Evolutionary conservation across 2,113 vertebrate species (phyloP).

Genomic region (Chionodraco myersi): DNA sequence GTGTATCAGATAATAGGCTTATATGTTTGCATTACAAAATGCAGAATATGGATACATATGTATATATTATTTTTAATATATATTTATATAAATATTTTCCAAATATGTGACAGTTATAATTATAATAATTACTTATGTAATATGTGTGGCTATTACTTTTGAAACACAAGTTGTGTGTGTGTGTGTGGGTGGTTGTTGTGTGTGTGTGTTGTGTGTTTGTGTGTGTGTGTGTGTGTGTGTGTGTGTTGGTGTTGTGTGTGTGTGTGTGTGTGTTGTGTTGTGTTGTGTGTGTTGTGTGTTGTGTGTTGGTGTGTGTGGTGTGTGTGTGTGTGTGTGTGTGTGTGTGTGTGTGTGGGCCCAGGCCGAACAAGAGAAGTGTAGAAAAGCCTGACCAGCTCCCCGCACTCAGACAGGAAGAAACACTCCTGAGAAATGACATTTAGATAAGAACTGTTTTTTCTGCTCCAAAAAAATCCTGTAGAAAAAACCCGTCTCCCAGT

Average conservation of each 20-base stretch:
- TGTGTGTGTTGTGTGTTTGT: too few species aligned
- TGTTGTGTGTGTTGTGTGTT: too few species aligned
- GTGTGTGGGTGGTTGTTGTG: too few species aligned
- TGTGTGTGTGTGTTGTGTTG: too few species aligned
- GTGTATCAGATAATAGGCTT: neutral
- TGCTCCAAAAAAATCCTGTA: constrained; percentile 3
- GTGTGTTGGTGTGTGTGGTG: too few species aligned
- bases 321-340: too few species aligned
- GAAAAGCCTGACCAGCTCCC: constrained; percentile 4
- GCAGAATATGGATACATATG: neutral
- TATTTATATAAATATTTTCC: constrained; percentile 11
- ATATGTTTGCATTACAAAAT: constrained; percentile 21
- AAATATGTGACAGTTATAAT: neutral
- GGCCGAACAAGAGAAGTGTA: constrained; percentile 4
- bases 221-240: too few species aligned
- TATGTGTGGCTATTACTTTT: constrained; percentile 3
- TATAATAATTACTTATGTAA: neutral
- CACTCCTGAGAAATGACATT: neutral
- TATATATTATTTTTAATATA: too few species aligned
- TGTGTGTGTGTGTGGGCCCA: constrained; percentile 21
- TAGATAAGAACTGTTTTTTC: constrained; percentile 24
- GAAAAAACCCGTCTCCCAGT: constrained; percentile 19
- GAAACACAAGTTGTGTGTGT: neutral
- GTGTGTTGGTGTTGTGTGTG: too few species aligned
- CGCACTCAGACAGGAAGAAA: neutral